Base-by-base conservation (phyloP, 2,888 invertebrate genomes). In the Tenthredo livida region DNA sequence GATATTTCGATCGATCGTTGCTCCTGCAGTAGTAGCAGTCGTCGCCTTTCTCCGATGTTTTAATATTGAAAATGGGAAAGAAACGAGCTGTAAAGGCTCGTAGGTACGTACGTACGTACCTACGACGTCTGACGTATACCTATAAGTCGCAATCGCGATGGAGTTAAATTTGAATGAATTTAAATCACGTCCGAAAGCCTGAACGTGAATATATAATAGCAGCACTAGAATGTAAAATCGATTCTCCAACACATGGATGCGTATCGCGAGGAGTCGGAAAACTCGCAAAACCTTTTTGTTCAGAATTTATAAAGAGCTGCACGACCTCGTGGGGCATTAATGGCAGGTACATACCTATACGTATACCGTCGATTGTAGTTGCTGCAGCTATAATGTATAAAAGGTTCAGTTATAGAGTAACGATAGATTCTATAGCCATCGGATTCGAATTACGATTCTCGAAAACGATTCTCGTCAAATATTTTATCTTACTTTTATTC, bases 1-100 rank as follows among this genome's bases (percentile, higher is more conserved):
- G 58, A 61, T 80, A 80, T 40, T 61, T n/a, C 58, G 61, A 61
- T 80, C 58, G 21, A 80, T 80, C 61, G 61, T 3, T 40, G 12
- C 43, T 43, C 47, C 17, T 54, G 33, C 10, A n/a, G 40, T 40
- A n/a, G 40, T 40, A n/a, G n/a, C 50, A 6, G 77, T n/a, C 50
- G 2, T 50, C 17, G 43, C 47, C 50, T 50, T 17, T 17, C 54
- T 29, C 17, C 40, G 40, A 73, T 43, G 15, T 73, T 73, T 43
- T 17, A 43, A 43, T n/a, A 9, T 70, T n/a, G n/a, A 7, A 37
- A 70, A 9, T n/a, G 29, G 15, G 0, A 54, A 50, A 54, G n/a
- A 54, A 7, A 54, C n/a, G 54, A 25, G 25, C 12, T 25, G 25
- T 25, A 25, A 61, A 61, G 61, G 25, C 61, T 61, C 6, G 61